Conservation (phyloP, 2,888 invertebrate species). For the Drosophila putrida region DNA sequence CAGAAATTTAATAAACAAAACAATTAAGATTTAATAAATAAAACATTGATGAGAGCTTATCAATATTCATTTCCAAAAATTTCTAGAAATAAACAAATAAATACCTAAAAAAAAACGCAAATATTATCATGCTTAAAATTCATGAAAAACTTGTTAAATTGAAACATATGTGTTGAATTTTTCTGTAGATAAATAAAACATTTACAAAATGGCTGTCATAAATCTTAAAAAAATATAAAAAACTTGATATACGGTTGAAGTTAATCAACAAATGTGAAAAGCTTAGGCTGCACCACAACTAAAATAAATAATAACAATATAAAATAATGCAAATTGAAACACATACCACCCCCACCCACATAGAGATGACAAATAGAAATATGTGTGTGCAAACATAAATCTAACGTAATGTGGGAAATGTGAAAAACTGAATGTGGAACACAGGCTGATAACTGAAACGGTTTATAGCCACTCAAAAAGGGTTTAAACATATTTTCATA, state of each 20-base stretch:
- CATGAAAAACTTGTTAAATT: background rate
- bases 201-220: constrained; percentile 14
- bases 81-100: too few species aligned
- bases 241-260: constrained; percentile 25
- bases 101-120: too few species aligned
- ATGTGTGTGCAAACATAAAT: constrained; percentile 57
- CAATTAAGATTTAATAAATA: too few species aligned
- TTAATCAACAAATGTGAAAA: constrained; percentile 56
- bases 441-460: constrained; percentile 14
- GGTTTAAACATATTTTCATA: constrained; percentile 60
- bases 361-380: constrained; percentile 15
- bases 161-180: constrained; percentile 2
- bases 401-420: constrained; percentile 39
- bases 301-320: constrained; percentile 17
- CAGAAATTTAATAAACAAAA: too few species aligned
- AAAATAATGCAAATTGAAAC: constrained; percentile 58
- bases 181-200: constrained; percentile 27
- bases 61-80: too few species aligned
- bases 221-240: constrained; percentile 27
- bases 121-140: background rate
- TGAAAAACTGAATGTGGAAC: constrained; percentile 1
- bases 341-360: constrained; percentile 30
- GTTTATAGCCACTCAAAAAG: constrained; percentile 65
- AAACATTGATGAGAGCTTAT: too few species aligned
- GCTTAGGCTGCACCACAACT: constrained; percentile 6